These are phyloP conservation scores for Corythoichthys haematopterus DNA, from an alignment of 2,113 vertebrate species.

Conservation along the genomic window DNA sequence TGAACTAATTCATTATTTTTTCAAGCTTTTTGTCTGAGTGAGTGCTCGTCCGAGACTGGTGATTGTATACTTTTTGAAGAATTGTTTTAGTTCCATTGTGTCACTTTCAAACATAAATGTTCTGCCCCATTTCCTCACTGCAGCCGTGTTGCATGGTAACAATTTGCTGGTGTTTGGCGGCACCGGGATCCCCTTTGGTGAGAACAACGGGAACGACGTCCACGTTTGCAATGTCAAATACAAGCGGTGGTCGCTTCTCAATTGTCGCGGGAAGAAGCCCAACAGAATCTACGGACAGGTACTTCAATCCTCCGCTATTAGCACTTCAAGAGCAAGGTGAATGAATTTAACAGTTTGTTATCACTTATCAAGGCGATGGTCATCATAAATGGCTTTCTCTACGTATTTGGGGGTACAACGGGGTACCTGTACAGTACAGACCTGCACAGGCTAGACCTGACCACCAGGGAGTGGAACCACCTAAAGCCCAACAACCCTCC, in stretches of 20 bases:
- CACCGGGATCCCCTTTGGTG: constrained; percentile 94
- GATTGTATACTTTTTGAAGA: too few species aligned
- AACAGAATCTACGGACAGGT: constrained; percentile 97
- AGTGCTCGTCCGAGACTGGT: too few species aligned
- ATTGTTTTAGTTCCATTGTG: too few species aligned
- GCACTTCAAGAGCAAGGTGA: background rate
- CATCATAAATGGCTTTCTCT: constrained; percentile 93
- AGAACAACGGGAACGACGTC: constrained; percentile 94
- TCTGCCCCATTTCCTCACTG: background rate
- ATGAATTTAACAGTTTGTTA: background rate
- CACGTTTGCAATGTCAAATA: constrained; percentile 97
- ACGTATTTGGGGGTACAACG: constrained; percentile 95
- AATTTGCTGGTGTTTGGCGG: constrained; percentile 96
- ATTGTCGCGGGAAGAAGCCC: constrained; percentile 93
- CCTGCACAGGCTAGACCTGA: constrained; percentile 92
- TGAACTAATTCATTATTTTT: too few species aligned
- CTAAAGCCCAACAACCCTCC: constrained; percentile 92
- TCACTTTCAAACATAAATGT: background rate
- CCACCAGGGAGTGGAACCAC: constrained; percentile 91
- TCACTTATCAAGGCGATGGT: constrained; percentile 84
- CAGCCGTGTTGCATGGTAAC: constrained; percentile 94
- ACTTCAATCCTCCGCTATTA: constrained; percentile 3
- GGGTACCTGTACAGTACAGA: constrained; percentile 98
- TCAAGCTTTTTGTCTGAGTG: too few species aligned
- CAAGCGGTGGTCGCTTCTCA: constrained; percentile 92